Evolutionary conservation across 2,113 vertebrate genomes (phyloP).

Genomic region (Panthera uncia): DNA sequence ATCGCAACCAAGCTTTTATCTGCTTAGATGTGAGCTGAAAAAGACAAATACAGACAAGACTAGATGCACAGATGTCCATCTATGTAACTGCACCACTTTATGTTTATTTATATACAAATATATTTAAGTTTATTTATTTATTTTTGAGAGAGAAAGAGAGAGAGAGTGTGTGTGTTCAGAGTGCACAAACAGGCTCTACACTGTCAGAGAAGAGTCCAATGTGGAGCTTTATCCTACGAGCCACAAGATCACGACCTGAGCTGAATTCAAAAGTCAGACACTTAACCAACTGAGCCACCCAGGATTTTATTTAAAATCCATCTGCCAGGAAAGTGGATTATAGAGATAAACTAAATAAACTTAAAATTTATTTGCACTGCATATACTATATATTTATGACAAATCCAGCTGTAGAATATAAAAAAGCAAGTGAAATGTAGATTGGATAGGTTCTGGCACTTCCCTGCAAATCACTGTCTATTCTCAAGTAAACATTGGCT

Average conservation of each 20-base stretch:
- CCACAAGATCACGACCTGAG: too few species aligned
- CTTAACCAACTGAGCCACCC: too few species aligned
- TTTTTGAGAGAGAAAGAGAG: too few species aligned
- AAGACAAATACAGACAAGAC: neutral
- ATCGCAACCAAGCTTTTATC: neutral
- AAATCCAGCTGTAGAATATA: neutral
- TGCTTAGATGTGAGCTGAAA: neutral
- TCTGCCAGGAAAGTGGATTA: neutral
- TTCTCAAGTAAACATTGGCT: neutral
- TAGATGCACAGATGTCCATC: neutral
- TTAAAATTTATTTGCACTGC: neutral
- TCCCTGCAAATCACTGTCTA: neutral
- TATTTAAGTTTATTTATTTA: too few species aligned
- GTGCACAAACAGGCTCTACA: too few species aligned
- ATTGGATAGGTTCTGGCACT: neutral
- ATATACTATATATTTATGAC: neutral
- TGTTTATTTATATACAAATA: neutral
- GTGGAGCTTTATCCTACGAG: too few species aligned
- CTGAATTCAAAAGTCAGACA: too few species aligned
- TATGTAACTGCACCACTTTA: neutral
- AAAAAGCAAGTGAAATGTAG: neutral
- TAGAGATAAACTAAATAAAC: neutral
- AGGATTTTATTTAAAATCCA: neutral
- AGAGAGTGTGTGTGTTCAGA: too few species aligned
- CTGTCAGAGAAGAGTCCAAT: too few species aligned